Evolutionary conservation across 2,113 vertebrate genomes (phyloP).

Genomic region (Haplotaxodon microlepis): DNA sequence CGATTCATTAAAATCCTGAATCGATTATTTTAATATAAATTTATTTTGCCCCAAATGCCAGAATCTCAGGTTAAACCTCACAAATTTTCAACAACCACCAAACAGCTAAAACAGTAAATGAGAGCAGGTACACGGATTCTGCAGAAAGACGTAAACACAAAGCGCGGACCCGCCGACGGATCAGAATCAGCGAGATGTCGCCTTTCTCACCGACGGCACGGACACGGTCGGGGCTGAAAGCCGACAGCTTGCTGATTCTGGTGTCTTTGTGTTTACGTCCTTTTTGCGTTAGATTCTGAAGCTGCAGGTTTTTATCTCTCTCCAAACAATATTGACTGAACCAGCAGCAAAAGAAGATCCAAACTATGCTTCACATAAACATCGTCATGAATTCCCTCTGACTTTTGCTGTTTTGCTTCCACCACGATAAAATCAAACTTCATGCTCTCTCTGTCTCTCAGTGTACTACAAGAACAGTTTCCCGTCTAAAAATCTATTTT

Average conservation of each 20-base stretch:
- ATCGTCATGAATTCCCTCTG: not conserved
- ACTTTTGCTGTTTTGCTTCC: not conserved
- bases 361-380: not conserved
- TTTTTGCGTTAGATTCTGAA: not conserved
- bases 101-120: not conserved
- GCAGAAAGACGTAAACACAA: not conserved
- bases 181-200: not conserved
- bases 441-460: not conserved
- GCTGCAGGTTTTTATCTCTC: not conserved
- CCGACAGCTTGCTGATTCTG: not conserved
- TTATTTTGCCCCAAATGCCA: not conserved
- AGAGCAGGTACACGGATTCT: not conserved
- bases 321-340: not conserved
- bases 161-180: rapidly evolving
- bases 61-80: not conserved
- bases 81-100: not conserved
- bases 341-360: not conserved
- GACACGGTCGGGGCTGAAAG: not conserved
- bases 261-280: not conserved
- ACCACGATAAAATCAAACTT: not conserved
- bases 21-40: not conserved
- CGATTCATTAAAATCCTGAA: not conserved
- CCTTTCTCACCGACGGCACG: not conserved
- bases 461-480: not conserved
- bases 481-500: too few species aligned